Conservation (phyloP, 2,888 invertebrate species). For the Polydrusus tereticollis region DNA sequence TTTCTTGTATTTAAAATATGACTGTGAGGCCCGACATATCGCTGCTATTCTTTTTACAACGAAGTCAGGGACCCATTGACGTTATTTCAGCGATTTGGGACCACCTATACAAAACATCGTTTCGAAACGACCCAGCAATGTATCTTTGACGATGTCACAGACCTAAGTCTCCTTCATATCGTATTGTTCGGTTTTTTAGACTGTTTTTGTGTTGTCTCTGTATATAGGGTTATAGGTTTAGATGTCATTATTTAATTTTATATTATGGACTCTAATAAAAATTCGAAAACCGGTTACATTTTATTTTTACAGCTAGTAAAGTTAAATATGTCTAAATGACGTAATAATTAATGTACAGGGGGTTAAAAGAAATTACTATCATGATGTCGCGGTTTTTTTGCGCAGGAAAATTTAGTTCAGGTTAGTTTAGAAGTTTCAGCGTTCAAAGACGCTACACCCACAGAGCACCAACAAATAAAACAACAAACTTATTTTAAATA, state of each 20-base stretch:
- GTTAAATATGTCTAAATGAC: too few relatives aligned
- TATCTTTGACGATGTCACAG: constrained; percentile 19
- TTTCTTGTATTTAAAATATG: not conserved
- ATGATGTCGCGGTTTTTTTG: too few relatives aligned
- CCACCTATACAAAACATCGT: constrained; percentile 18
- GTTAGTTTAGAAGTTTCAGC: too few relatives aligned
- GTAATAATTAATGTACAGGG: too few relatives aligned
- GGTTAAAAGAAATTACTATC: too few relatives aligned
- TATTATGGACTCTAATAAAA: too few relatives aligned
- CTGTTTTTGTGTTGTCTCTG: not conserved
- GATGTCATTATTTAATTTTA: not conserved
- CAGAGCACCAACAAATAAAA: too few relatives aligned
- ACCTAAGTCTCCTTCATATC: not conserved
- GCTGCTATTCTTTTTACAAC: constrained; percentile 2
- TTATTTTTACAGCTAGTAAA: too few relatives aligned
- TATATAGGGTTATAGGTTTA: not conserved
- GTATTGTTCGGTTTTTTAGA: constrained; percentile 23
- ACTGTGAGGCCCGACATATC: constrained; percentile 27
- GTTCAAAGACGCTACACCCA: too few relatives aligned
- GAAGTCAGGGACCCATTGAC: constrained; percentile 10
- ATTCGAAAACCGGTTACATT: too few relatives aligned
- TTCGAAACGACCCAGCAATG: constrained; percentile 2
- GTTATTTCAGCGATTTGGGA: constrained; percentile 17
- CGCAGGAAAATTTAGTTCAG: too few relatives aligned
- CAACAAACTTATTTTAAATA: constrained; percentile 51